Evolutionary conservation across 1,140 invertebrate species (phyloP), one percentile per base, ranked within the genome.

Genomic region (Probaryconus sp.): DNA sequence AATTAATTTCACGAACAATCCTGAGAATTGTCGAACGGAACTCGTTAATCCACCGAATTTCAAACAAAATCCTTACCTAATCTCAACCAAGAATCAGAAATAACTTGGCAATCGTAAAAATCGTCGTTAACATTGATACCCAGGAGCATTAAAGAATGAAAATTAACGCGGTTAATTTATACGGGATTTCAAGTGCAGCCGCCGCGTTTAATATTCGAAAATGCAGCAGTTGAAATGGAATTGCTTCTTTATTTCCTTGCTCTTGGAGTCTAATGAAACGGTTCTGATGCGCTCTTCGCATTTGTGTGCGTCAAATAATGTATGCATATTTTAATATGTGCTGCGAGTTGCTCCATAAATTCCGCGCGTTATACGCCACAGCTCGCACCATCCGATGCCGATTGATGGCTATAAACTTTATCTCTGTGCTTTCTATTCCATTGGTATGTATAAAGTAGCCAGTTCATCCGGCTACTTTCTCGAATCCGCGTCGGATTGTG

Each of bases 381-480:
- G 42, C 31, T 58, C 69, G 47, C 65, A 33, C 58, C 72, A 48
- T 70, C 60, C 65, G 65, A 75, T 75, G 65, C 58, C 72, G 65
- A 76, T 76, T 76, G 73, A 76, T 58, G 73, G 55, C 67, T 58
- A 67, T 76, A 76, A 76, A 76, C 21, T 67, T 76, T 67, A 76
- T 71, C 73, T 42, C 48, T 60, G n/a, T n/a, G 73, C 73, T 76
- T 76, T 76, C 73, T 76, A 76, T 76, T 76, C 73, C 67, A 76
- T 76, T 43, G 73, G 73, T 63, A 71, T 76, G 73, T 70, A 70
- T 76, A 70, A 76, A 76, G 73, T 76, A 76, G 73, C 73, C 73
- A 60, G 65, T 76, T 76, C 73, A 76, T 76, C 73, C 61, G 73
- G 73, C 73, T 76, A 76, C 73, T 76, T 70, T 76, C 73, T 76